phyloP scores from a whole-genome alignment of 1,140 invertebrate genomes.

The Drosophila nigromelanica region DNA sequence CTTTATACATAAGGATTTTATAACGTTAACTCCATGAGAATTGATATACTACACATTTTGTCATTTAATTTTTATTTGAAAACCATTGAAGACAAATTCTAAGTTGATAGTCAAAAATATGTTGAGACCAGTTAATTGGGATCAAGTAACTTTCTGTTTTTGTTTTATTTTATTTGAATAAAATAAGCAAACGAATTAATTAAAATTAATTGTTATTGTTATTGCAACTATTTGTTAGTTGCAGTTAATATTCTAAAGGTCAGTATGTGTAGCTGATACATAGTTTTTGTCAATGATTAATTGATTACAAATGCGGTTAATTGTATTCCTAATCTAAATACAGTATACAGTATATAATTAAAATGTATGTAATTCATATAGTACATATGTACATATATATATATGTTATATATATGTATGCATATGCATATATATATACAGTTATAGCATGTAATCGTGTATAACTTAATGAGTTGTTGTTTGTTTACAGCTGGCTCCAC shows the following conservation, averaged over 20 bases:
- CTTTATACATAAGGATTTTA: too few relatives aligned
- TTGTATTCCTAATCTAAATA: conserved; percentile 29
- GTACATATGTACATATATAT: conserved; percentile 1
- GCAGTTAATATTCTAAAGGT: conserved; percentile 24
- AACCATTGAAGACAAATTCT: too few relatives aligned
- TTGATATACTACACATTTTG: too few relatives aligned
- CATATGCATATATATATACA: conserved; percentile 1
- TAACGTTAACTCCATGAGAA: too few relatives aligned
- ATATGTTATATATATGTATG: conserved; percentile 10
- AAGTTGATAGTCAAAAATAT: too few relatives aligned
- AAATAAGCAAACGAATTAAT: conserved; percentile 15
- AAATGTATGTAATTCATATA: not conserved
- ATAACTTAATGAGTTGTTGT: conserved; percentile 21
- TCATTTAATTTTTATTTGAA: too few relatives aligned
- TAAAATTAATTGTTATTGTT: conserved; percentile 46
- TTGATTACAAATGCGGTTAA: conserved; percentile 39
- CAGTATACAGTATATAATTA: not conserved
- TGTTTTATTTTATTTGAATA: not conserved
- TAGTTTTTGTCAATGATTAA: conserved; percentile 45
- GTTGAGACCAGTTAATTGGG: too few relatives aligned
- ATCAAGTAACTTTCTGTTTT: too few relatives aligned
- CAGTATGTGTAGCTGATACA: conserved; percentile 14
- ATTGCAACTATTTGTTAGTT: conserved; percentile 32
- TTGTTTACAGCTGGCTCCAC: conserved; percentile 46
- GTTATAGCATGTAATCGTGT: not conserved